Conservation (phyloP, 2,113 vertebrate species). For the Varanus salvator region DNA sequence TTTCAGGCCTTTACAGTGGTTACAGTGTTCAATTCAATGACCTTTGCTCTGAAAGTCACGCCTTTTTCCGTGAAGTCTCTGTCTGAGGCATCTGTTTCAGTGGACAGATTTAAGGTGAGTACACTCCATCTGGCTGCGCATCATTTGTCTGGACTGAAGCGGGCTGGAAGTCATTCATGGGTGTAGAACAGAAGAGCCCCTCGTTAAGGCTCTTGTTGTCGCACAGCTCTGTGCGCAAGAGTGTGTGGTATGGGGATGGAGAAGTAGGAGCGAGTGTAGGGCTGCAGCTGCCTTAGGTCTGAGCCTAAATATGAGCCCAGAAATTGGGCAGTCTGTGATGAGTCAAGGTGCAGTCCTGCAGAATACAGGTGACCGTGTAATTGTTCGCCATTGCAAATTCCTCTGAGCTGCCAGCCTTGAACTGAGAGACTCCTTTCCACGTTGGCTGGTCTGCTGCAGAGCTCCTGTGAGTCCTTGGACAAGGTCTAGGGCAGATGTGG, state of each 20-base stretch:
- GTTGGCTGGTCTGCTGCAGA: not conserved
- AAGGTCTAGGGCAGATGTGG: not conserved
- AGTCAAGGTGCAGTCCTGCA: no score
- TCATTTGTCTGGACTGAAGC: not conserved
- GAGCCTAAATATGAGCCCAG: not conserved
- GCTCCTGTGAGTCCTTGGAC: not conserved
- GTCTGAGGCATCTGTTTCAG: slow-evolving; percentile 90
- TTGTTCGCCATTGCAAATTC: not conserved
- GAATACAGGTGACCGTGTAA: not conserved
- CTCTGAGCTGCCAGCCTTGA: not conserved
- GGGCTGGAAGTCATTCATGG: not conserved
- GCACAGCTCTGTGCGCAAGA: not conserved
- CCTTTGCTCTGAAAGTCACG: slow-evolving; percentile 95
- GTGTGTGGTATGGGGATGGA: not conserved
- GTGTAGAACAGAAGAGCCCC: not conserved
- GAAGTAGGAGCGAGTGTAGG: not conserved
- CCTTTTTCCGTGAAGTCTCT: slow-evolving; percentile 94
- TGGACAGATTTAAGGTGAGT: slow-evolving; percentile 92
- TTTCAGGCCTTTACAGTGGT: slow-evolving; percentile 93
- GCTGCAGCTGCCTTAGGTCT: not conserved
- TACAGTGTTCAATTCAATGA: slow-evolving; percentile 96
- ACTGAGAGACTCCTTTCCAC: not conserved
- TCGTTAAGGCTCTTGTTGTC: not conserved
- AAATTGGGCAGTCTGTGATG: not conserved
- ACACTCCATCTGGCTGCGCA: not conserved